These are phyloP conservation scores for Camptogramma bilineatum DNA, from an alignment of 2,888 invertebrate genomes.

Conservation along the genomic window DNA sequence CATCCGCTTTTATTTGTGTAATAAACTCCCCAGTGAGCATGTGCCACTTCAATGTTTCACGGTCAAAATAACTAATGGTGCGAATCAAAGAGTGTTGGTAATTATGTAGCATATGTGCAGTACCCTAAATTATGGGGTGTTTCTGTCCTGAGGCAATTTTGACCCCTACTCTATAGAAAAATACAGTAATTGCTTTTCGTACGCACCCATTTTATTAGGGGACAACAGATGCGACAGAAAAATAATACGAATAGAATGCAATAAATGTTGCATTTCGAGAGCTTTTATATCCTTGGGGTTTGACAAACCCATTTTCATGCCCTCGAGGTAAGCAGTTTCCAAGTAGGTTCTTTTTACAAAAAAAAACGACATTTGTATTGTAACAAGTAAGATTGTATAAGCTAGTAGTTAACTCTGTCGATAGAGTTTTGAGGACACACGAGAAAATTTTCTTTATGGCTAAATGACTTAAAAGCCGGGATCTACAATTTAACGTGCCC, in stretches of 20 bases:
- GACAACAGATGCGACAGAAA: slow-evolving; percentile 40
- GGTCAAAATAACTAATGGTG: slow-evolving; percentile 49
- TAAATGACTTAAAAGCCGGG: background rate
- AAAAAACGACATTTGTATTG: background rate
- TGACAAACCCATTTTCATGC: background rate
- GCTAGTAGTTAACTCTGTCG: background rate
- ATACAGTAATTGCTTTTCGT: slow-evolving; percentile 42
- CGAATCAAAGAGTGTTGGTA: slow-evolving; percentile 56
- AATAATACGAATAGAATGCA: slow-evolving; percentile 33
- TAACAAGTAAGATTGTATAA: background rate
- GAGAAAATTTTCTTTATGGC: background rate
- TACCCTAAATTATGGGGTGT: slow-evolving; percentile 42
- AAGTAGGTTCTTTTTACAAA: background rate
- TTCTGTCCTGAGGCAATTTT: slow-evolving; percentile 38
- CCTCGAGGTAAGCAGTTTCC: background rate
- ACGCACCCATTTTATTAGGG: slow-evolving; percentile 39
- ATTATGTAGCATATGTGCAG: slow-evolving; percentile 62
- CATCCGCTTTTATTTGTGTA: no score
- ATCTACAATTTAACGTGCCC: background rate
- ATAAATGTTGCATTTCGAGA: slow-evolving; percentile 17
- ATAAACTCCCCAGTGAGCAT: background rate
- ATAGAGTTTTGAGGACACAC: background rate
- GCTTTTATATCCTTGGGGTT: slow-evolving; percentile 3
- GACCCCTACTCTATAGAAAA: slow-evolving; percentile 46
- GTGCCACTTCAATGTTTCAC: slow-evolving; percentile 57